phyloP scores from a whole-genome alignment of 2,113 vertebrate species.

The Saccopteryx leptura region DNA sequence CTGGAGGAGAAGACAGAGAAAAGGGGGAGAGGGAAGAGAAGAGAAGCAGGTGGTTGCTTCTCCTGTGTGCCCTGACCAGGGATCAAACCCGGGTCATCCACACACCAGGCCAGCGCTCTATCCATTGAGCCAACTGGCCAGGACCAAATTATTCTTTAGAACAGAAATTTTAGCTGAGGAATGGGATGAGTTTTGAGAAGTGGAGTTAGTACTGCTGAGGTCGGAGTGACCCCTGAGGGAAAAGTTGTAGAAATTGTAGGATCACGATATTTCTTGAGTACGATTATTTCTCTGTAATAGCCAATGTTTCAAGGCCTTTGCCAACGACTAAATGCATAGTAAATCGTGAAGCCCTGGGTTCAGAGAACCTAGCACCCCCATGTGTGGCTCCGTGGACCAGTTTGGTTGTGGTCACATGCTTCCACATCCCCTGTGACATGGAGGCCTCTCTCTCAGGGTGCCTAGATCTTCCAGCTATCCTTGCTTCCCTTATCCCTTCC shows the following conservation, averaged over 20 bases:
- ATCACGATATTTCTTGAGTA: neutral
- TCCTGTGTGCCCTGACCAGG: too few relatives aligned
- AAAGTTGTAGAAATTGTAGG: neutral
- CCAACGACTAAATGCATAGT: neutral
- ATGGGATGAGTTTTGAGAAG: conserved; percentile 37
- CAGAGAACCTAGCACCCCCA: neutral
- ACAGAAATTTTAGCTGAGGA: conserved; percentile 13
- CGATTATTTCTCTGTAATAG: neutral
- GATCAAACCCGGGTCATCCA: too few relatives aligned
- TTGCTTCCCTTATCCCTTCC: neutral
- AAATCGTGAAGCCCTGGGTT: neutral
- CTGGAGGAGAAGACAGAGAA: too few relatives aligned
- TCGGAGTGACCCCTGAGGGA: neutral
- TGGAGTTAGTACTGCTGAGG: neutral
- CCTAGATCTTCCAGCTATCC: neutral
- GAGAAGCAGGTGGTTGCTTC: too few relatives aligned
- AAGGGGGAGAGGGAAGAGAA: too few relatives aligned
- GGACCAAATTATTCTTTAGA: neutral
- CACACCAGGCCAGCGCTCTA: too few relatives aligned
- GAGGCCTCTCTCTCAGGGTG: neutral
- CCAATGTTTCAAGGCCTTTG: conserved; percentile 36
- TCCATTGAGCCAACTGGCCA: too few relatives aligned
- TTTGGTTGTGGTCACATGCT: neutral
- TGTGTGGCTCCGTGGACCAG: neutral
- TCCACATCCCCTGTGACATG: neutral